Base-by-base conservation (phyloP, 2,797 vertebrate species). In the Dendrocincla tyrannina region DNA sequence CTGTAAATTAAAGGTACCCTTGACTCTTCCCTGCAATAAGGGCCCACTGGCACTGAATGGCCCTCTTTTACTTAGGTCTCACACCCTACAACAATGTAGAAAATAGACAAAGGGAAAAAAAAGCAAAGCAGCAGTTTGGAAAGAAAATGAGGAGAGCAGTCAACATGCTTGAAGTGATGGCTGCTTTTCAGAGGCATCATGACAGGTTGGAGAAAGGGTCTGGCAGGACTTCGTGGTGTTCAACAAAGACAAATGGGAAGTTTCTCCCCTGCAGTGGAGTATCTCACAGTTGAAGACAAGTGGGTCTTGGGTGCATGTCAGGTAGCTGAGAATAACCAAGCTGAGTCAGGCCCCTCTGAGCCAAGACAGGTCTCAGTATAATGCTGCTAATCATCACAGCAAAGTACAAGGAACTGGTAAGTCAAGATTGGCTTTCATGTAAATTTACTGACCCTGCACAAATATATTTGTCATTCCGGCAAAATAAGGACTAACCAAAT, bases 221-320 rank as follows among this genome's bases (percentile, higher is more conserved):
- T 86, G 42, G 35, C n/a, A 79, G 35, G 32, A 49, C 28, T 11
- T 66, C 14, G 18, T 10, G 22, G 32, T 49, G 32, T 15, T 63
- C 49, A 41, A 42, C 25, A 49, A 49, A 63, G 47, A 62, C 15
- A 74, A 62, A 74, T 17, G 4, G 22, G 5, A 81, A 62, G 24
- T 37, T 74, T 15, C 15, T 88, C 47, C 75, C 6, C 7, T 49
- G 25, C 28, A 85, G 50, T 60, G 37, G 24, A 68, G 10, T 22
- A 50, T 58, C 39, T 37, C n/a, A 37, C 5, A 39, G 27, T 10
- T 78, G 67, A 44, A 46, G 74, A 41, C 35, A 49, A 60, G 17
- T 6, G 10, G 7, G 13, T 46, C 32, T 74, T 70, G 12, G n/a
- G 37, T 44, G 75, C 0, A 0, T 35, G 25, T 23, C 30, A 60